Percentiles rank a stretch among this genome's conserved stretches.
Evolutionary conservation across 2,888 invertebrate genomes (phyloP).

Genomic region (Amphipoea lucens): DNA sequence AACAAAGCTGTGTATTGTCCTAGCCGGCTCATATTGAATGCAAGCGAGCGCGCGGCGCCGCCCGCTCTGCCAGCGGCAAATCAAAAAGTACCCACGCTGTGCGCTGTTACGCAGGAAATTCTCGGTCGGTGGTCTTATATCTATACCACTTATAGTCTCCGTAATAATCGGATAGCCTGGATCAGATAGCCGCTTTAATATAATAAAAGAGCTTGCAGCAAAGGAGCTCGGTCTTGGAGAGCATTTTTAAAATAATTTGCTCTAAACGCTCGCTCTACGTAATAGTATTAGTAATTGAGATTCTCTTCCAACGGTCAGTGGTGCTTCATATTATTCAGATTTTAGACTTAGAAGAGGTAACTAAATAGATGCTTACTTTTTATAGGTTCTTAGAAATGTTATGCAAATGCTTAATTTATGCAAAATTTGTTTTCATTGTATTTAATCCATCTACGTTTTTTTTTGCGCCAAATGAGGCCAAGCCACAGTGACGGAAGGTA

Average conservation of each 20-base stretch:
- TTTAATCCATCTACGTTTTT: constrained; percentile 58
- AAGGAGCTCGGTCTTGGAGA: constrained; percentile 36
- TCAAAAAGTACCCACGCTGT: constrained; percentile 76
- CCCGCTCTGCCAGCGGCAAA: constrained; percentile 77
- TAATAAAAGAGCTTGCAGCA: constrained; percentile 57
- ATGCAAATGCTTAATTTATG: constrained; percentile 56
- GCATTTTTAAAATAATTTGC: constrained; percentile 48
- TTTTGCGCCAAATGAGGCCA: constrained; percentile 57
- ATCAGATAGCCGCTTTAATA: constrained; percentile 52
- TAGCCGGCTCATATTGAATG: constrained; percentile 82
- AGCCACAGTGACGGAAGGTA: constrained; percentile 41
- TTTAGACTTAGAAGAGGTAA: constrained; percentile 21
- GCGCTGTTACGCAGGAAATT: constrained; percentile 75
- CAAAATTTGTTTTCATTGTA: constrained; percentile 57
- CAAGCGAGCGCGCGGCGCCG: constrained; percentile 77
- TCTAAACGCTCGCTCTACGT: constrained; percentile 23
- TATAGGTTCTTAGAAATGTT: constrained; percentile 41
- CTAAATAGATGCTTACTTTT: constrained; percentile 45
- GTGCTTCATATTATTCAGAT: constrained; percentile 32
- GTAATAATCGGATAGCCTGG: constrained; percentile 58
- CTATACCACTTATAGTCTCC: constrained; percentile 66
- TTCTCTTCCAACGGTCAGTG: constrained; percentile 8
- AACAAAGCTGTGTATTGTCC: constrained; percentile 79
- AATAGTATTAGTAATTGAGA: constrained; percentile 42
- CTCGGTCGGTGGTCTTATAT: constrained; percentile 82